Evolutionary conservation across 2,888 invertebrate genomes (phyloP).

Genomic region (Aquatica leii): DNA sequence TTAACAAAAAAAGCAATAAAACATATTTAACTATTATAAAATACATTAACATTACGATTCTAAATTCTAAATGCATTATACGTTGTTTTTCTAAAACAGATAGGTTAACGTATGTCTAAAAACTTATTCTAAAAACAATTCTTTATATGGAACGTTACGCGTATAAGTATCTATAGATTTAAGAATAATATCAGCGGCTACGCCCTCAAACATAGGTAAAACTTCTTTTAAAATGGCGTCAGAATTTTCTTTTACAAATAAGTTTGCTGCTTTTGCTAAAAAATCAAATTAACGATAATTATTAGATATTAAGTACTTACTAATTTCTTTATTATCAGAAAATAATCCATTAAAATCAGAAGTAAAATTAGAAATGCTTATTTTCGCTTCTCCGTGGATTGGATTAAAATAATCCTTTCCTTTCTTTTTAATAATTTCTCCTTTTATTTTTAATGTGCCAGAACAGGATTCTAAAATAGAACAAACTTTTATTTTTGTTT

Average conservation of each 20-base stretch:
- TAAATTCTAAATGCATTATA: too few species aligned
- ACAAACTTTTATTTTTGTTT: too few species aligned
- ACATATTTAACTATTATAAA: too few species aligned
- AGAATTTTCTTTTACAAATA: conserved; percentile 68
- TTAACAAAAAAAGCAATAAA: too few species aligned
- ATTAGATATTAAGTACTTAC: conserved; percentile 53
- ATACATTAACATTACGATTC: too few species aligned
- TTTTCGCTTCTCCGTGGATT: conserved; percentile 70
- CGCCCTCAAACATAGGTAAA: conserved; percentile 68
- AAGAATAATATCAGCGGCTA: conserved; percentile 67
- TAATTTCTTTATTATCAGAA: conserved; percentile 72
- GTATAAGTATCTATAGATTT: conserved; percentile 54
- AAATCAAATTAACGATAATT: conserved; percentile 28
- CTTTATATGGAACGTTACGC: conserved; percentile 53
- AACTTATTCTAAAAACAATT: not conserved
- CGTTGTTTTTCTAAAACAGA: too few species aligned
- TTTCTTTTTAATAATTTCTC: conserved; percentile 65
- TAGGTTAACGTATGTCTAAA: too few species aligned
- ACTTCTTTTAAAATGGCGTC: conserved; percentile 66
- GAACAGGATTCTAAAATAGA: too few species aligned
- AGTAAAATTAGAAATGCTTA: conserved; percentile 70
- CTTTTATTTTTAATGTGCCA: conserved; percentile 67
- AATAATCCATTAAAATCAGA: conserved; percentile 77
- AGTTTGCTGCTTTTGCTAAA: conserved; percentile 68
- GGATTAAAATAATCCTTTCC: conserved; percentile 68